Evolutionary conservation across 1,140 invertebrate species (phyloP).

Genomic region (Chironomus striatipennis): DNA sequence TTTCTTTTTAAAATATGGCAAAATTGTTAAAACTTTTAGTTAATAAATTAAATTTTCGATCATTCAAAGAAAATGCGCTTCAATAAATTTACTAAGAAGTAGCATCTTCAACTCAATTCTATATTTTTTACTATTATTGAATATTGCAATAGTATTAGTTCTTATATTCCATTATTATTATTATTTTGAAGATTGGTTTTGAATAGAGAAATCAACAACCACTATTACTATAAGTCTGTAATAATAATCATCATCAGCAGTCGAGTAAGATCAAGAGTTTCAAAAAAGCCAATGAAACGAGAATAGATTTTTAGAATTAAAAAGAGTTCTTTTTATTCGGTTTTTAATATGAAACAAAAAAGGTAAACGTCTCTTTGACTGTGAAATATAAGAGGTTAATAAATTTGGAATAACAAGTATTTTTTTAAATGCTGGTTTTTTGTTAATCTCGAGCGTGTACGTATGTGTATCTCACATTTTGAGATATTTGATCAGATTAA

Average conservation of each 20-base stretch:
- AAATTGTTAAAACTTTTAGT: no score
- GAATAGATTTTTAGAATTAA: neutral
- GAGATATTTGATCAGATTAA: neutral
- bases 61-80: no score
- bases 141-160: no score
- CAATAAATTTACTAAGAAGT: no score
- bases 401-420: slow-evolving; percentile 20
- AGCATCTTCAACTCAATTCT: no score
- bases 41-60: no score
- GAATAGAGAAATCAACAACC: slow-evolving; percentile 12
- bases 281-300: neutral
- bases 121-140: no score
- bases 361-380: slow-evolving; percentile 23
- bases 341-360: neutral
- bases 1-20: no score
- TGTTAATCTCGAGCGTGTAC: neutral
- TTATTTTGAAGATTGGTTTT: neutral
- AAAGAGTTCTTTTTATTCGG: neutral
- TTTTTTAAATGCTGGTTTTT: neutral
- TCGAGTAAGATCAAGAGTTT: no score
- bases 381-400: slow-evolving; percentile 21
- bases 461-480: neutral
- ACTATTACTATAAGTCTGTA: neutral
- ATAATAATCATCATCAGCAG: neutral
- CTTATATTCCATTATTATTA: no score